These are phyloP conservation scores for Cichlasoma orientale DNA, from an alignment of 2,797 vertebrate genomes.

Conservation along the genomic window DNA sequence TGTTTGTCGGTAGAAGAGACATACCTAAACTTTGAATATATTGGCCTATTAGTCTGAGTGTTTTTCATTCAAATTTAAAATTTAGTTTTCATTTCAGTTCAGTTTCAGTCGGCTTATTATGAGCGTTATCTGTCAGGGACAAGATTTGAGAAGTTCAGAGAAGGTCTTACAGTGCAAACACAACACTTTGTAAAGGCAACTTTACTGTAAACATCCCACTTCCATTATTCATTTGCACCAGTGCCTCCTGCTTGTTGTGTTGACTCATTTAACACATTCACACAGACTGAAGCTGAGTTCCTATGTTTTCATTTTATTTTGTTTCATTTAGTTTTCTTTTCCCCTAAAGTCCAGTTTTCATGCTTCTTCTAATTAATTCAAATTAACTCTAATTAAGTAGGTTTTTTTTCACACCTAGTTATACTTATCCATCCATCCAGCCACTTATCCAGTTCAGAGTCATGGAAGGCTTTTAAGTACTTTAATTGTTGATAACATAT, in stretches of 20 bases:
- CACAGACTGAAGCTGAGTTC: background rate
- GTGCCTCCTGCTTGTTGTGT: background rate
- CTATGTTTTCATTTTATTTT: background rate
- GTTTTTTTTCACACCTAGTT: too few species aligned
- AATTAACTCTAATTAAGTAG: too few species aligned
- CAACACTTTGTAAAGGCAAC: background rate
- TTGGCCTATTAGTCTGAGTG: background rate
- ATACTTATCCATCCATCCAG: background rate
- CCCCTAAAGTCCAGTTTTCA: too few species aligned
- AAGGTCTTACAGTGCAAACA: background rate
- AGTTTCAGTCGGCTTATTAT: background rate
- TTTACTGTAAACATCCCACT: background rate
- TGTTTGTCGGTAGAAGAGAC: conserved; percentile 1
- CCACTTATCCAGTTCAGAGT: too few species aligned
- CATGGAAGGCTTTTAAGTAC: background rate
- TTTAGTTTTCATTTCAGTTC: background rate
- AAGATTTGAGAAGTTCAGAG: background rate
- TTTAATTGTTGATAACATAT: background rate
- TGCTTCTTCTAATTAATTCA: too few species aligned
- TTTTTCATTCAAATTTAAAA: background rate
- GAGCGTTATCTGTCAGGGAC: background rate
- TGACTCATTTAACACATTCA: background rate
- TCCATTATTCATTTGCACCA: background rate
- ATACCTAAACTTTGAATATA: background rate
- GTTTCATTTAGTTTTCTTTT: background rate